These are phyloP conservation scores for Malurus melanocephalus DNA, from an alignment of 2,113 vertebrate species.

Conservation along the genomic window DNA sequence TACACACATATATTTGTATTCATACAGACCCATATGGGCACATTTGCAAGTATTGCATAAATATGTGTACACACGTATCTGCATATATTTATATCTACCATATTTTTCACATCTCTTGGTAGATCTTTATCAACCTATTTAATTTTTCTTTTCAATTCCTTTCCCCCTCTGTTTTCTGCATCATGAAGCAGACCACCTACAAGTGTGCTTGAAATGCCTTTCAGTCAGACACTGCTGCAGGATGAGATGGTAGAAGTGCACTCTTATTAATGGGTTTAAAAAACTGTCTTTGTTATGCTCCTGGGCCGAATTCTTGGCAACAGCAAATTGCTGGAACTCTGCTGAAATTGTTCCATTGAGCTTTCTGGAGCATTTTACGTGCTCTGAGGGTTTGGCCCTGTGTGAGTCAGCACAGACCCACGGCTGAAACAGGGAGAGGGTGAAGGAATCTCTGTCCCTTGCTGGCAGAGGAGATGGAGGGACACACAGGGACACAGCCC, in stretches of 20 bases:
- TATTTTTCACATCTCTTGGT: background rate
- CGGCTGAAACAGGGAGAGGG: fast-evolving
- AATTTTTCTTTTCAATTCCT: background rate
- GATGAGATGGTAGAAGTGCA: background rate
- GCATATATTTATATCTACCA: background rate
- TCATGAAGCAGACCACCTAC: slow-evolving; percentile 1
- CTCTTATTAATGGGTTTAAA: background rate
- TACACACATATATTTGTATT: background rate
- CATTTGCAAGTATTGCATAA: background rate
- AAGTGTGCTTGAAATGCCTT: background rate
- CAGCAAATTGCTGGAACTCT: background rate
- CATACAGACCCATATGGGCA: background rate
- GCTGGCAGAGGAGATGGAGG: background rate
- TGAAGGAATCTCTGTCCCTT: background rate
- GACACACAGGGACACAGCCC: background rate
- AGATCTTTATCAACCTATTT: background rate
- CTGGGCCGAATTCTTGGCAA: background rate
- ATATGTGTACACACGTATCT: background rate
- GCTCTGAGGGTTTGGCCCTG: background rate
- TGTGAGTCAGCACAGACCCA: background rate
- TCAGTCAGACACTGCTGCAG: background rate
- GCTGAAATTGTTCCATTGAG: background rate
- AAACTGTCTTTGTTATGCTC: slow-evolving; percentile 4
- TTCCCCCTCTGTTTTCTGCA: slow-evolving; percentile 11
- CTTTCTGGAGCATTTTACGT: background rate